phyloP scores from a whole-genome alignment of 2,797 vertebrate species.

The Dipus sagitta region DNA sequence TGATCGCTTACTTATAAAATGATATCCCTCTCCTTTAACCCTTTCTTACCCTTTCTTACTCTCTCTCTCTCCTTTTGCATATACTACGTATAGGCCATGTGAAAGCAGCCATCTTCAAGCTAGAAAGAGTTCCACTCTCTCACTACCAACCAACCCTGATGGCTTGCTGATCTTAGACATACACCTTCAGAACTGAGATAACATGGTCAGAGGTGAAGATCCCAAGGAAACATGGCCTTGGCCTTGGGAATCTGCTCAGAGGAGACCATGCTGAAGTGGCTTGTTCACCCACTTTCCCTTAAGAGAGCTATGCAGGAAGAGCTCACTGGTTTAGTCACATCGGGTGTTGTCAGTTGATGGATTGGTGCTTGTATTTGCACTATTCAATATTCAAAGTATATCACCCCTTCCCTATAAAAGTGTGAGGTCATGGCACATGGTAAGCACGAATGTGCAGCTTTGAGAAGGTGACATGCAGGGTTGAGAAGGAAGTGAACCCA shows the following conservation, averaged over 20 bases:
- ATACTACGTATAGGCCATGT: not conserved
- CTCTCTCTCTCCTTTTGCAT: not conserved
- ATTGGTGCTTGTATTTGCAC: not conserved
- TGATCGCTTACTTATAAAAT: not conserved
- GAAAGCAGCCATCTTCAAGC: not conserved
- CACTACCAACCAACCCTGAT: no score
- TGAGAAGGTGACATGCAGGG: not conserved
- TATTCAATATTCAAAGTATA: not conserved
- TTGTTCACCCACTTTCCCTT: not conserved
- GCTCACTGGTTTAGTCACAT: not conserved
- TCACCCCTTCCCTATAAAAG: not conserved
- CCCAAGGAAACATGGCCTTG: not conserved
- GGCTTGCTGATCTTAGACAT: fast-evolving
- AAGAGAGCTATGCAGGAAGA: not conserved
- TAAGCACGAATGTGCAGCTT: not conserved
- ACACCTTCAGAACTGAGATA: not conserved
- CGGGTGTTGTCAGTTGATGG: not conserved
- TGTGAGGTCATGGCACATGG: not conserved
- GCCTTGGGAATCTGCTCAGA: not conserved
- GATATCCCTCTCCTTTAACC: no score
- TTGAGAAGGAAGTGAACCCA: not conserved
- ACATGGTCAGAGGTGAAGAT: not conserved
- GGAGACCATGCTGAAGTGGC: not conserved
- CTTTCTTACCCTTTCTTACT: fast-evolving
- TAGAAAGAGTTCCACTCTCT: not conserved